Evolutionary conservation across 2,113 vertebrate genomes (phyloP).

Genomic region (Chroicocephalus ridibundus): DNA sequence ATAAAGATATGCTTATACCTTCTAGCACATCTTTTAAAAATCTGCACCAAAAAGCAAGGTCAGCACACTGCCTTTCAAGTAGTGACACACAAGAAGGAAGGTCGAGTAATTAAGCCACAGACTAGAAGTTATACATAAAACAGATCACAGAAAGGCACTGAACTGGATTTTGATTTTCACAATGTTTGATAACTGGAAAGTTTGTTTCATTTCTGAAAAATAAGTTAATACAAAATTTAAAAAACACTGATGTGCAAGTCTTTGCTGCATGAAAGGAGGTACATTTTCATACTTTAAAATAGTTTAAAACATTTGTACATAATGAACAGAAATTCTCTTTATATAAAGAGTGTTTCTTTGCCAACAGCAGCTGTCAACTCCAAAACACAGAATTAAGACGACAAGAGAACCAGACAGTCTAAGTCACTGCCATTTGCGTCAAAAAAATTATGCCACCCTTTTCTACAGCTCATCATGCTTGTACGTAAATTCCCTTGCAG

Average conservation of each 20-base stretch:
- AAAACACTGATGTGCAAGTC: constrained; percentile 30
- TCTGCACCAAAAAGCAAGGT: background rate
- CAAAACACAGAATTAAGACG: background rate
- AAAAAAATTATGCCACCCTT: background rate
- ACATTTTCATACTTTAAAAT: constrained; percentile 37
- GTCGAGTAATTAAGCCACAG: background rate
- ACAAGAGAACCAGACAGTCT: constrained; percentile 36
- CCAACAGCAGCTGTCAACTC: constrained; percentile 23
- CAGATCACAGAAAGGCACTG: background rate
- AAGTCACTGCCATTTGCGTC: background rate
- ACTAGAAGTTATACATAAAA: background rate
- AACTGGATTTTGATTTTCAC: background rate
- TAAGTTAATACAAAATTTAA: constrained; percentile 37
- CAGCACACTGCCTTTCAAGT: background rate
- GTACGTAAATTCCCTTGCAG: constrained; percentile 95
- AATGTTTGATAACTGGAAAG: background rate
- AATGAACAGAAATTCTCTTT: constrained; percentile 10
- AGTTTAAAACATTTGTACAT: constrained; percentile 24
- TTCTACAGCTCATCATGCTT: constrained; percentile 91
- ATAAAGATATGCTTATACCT: background rate
- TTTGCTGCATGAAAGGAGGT: background rate
- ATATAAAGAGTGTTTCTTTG: constrained; percentile 28
- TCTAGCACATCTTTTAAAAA: background rate
- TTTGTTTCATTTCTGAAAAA: constrained; percentile 27
- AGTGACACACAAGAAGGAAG: background rate